Conservation (phyloP, 2,888 invertebrate genomes). For the Polia nebulosa region DNA sequence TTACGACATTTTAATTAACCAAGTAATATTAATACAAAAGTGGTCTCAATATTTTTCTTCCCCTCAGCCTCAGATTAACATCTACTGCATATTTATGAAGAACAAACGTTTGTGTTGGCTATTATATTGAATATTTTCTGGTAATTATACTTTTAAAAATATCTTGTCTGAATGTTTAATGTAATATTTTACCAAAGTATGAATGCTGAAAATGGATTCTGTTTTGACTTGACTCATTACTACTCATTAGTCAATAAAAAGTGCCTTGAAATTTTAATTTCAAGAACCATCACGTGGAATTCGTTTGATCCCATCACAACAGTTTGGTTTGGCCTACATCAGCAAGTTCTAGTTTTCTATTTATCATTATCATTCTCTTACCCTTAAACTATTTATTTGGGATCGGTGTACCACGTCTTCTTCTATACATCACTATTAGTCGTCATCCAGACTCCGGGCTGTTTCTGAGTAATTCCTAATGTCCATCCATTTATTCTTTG, state of each 20-base stretch:
- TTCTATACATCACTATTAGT: background rate
- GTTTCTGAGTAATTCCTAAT: too few species aligned
- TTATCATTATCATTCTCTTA: background rate
- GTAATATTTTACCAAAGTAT: conserved; percentile 34
- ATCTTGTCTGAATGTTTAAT: conserved; percentile 48
- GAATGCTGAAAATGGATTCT: conserved; percentile 15
- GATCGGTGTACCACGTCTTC: background rate
- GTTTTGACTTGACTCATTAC: background rate
- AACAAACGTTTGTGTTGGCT: conserved; percentile 58
- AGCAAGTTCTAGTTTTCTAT: background rate
- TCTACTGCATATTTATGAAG: conserved; percentile 79
- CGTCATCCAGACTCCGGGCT: too few species aligned
- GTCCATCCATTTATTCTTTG: too few species aligned
- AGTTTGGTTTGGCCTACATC: background rate
- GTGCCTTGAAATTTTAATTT: background rate
- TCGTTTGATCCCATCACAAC: background rate
- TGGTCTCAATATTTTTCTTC: conserved; percentile 72
- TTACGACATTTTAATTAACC: conserved; percentile 64
- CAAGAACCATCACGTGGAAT: background rate
- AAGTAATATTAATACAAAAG: conserved; percentile 66
- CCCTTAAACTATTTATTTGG: background rate
- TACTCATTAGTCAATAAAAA: too few species aligned
- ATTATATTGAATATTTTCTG: conserved; percentile 61
- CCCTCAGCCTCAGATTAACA: conserved; percentile 71
- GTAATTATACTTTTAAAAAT: conserved; percentile 66